Base-by-base conservation (phyloP, 2,797 vertebrate species). In the Tokudaia muenninki region DNA sequence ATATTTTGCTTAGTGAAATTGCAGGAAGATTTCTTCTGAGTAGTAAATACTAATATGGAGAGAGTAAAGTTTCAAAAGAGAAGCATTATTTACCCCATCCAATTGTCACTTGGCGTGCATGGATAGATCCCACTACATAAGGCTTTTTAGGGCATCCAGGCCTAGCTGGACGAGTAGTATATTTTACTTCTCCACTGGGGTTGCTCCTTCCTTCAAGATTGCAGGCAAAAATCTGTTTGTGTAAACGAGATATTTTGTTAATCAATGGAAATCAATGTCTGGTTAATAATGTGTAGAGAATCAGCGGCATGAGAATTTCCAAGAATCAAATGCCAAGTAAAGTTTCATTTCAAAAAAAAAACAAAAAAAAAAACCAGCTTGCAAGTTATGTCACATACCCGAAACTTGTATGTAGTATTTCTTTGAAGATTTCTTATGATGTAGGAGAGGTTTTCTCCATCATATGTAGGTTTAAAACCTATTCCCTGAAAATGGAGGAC, bases 391-490 rank as follows among this genome's bases (percentile, higher is more conserved):
- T 22, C 74, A 98, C 98, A 90, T 98, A 99, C 99, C 98, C 98
- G 98, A 90, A 99, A 99, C 94, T 98, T 99, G 95, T 99, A 99
- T 74, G 98, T 97, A 74, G 98, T 99, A 93, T 98, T 99, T 97
- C 99, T 99, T 95, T 98, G 98, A 91, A 99, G 98, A 77, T 98
- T 99, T 96, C 96, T 98, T 98, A 99, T 97, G 97, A 98, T 99
- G 98, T 98, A 99, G 4, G 98, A 98, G 63, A 98, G 98, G 29
- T 99, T 98, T 80, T 99, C 99, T 95, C 99, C 99, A 29, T 98
- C 99, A 96, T 99, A 98, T 97, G 98, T 98, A 16, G 98, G 98
- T 67, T 98, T 99, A 96, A 99, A 99, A 57, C 99, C 99, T 78
- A 99, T 98, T 70, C 98, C 98, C 99, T 99, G 94, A 4, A 79